Evolutionary conservation across 2,888 invertebrate species (phyloP).

Genomic region (Hanleya hanleyi): DNA sequence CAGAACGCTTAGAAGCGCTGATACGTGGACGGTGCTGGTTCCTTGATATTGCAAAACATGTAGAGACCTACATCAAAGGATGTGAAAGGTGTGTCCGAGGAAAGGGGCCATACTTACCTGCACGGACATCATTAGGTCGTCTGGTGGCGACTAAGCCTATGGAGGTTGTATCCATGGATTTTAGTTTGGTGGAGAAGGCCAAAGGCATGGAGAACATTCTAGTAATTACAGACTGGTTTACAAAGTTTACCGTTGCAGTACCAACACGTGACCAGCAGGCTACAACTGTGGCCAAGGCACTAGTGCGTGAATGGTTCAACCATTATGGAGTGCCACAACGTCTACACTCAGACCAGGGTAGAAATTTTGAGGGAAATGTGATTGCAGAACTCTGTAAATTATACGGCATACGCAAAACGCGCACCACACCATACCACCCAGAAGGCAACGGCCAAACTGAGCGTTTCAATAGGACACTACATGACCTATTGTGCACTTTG

Average conservation of each 20-base stretch:
- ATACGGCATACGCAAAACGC: background rate
- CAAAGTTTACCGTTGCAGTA: background rate
- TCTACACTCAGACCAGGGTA: background rate
- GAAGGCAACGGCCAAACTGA: no score
- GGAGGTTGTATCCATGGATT: background rate
- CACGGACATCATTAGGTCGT: background rate
- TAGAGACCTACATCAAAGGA: background rate
- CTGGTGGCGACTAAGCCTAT: background rate
- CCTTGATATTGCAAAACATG: background rate
- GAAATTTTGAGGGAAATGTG: background rate
- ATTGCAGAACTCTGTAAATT: background rate
- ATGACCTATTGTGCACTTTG: no score
- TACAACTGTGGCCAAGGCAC: background rate
- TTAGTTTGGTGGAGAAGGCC: background rate
- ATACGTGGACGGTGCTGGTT: no score
- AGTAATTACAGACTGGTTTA: background rate
- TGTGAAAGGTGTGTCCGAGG: background rate
- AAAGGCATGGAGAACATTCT: background rate
- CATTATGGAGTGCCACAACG: background rate
- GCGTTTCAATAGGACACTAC: no score
- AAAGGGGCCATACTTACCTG: background rate
- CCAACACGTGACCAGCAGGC: background rate
- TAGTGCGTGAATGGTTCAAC: background rate
- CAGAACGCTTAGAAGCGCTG: background rate
- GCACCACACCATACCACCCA: background rate